These are phyloP conservation scores for Idaea straminata DNA, from an alignment of 2,888 invertebrate genomes.

Conservation along the genomic window DNA sequence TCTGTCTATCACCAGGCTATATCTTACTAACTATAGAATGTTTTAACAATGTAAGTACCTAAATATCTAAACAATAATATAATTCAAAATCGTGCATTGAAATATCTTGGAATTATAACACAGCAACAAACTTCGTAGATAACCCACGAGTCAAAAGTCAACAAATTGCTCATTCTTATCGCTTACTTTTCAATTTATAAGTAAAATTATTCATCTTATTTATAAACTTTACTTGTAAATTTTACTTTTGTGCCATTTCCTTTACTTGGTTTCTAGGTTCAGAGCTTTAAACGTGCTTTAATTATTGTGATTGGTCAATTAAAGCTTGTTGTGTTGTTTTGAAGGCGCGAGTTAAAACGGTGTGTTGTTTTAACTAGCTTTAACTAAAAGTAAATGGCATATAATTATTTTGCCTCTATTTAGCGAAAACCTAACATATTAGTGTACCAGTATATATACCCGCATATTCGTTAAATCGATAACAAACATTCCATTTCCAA, in stretches of 20 bases:
- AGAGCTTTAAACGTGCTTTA: no score
- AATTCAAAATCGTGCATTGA: background rate
- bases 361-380: no score
- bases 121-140: slow-evolving; percentile 11
- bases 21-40: no score
- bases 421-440: background rate
- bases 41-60: no score
- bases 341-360: no score
- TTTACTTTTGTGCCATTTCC: background rate
- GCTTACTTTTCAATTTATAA: slow-evolving; percentile 3
- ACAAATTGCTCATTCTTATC: slow-evolving; percentile 16
- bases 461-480: background rate
- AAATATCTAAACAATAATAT: background rate
- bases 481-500: slow-evolving; percentile 8
- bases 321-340: no score
- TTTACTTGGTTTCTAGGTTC: no score
- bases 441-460: slow-evolving; percentile 7
- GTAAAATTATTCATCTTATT: slow-evolving; percentile 9
- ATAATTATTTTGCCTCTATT: background rate
- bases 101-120: slow-evolving; percentile 10
- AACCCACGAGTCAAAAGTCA: slow-evolving; percentile 10
- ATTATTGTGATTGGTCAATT: no score
- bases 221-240: background rate
- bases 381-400: background rate
- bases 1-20: no score